phyloP scores from a whole-genome alignment of 1,140 invertebrate genomes.

The Temnothorax curvispinosus region DNA sequence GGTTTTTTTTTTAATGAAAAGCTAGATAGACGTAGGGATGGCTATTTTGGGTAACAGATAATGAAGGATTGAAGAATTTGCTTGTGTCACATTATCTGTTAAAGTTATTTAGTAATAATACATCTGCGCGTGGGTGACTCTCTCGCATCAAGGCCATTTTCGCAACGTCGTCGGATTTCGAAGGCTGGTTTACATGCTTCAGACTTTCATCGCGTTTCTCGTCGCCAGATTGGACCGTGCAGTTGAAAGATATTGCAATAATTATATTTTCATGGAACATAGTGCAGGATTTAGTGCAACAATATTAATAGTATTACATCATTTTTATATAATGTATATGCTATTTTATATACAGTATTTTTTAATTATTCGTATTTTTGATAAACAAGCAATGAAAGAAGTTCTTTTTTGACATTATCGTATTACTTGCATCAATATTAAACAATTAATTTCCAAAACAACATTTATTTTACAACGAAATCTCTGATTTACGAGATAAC shows the following conservation, averaged over 20 bases:
- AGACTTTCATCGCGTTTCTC: slow-evolving; percentile 47
- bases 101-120: slow-evolving; percentile 26
- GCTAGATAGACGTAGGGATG: not conserved
- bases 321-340: not conserved
- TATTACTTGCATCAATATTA: not conserved
- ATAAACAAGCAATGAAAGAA: not conserved
- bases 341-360: not conserved
- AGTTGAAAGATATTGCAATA: not conserved
- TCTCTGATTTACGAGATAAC: not conserved
- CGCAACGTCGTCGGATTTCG: slow-evolving; percentile 33
- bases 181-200: slow-evolving; percentile 47
- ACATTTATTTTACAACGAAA: not conserved
- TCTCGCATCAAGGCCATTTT: slow-evolving; percentile 53
- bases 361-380: not conserved
- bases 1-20: not conserved
- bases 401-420: not conserved
- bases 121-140: slow-evolving; percentile 39
- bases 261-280: not conserved
- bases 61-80: not conserved
- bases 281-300: not conserved
- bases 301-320: not conserved
- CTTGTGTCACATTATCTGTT: not conserved
- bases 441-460: not conserved
- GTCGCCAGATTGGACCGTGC: not conserved
- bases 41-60: slow-evolving; percentile 10